Base-by-base conservation (phyloP, 2,113 vertebrate species). In the Hiodon alosoides region DNA sequence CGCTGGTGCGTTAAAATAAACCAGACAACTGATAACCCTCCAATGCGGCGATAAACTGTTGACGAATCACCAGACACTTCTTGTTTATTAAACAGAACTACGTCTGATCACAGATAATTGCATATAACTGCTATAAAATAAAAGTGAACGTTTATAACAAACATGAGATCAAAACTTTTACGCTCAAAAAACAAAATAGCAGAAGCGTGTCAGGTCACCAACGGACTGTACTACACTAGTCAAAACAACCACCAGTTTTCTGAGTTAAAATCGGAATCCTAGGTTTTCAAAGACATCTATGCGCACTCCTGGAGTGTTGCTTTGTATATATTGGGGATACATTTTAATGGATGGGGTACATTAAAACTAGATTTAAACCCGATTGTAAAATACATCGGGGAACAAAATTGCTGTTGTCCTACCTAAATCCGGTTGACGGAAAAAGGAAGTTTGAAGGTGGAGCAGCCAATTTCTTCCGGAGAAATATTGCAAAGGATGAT, bases 371-470 rank as follows among this genome's bases (percentile, higher is more conserved):
- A 90, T 92, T 89, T 79, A 69, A 6, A 62, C 0, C 7, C 72
- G 90, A 91, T 92, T 85, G 31, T 31, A 31, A 31, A 31, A 31
- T 4, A 0, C 16, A 0, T 0, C 13, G 11, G 54, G 65, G 79
- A 73, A 78, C 50, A n/a, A n/a, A 0, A 51, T 46, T 16, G 2
- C 59, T 14, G 64, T 55, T 31, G 1, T 11, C 88, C 8, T 89
- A 92, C 92, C 90, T 91, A 89, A 88, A 89, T 86, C 84, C 89
- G 87, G 87, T 55, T 85, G 87, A 88, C 83, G 86, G 83, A 89
- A 89, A 92, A 88, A 91, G 91, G 90, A 31, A 31, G 31, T 31
- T 31, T 31, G 31, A 31, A 31, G 31, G 31, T 2, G 7, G 57
- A 60, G 7, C 70, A 4, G 14, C 73, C 78, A 68, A 86, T 89